Base-by-base conservation (phyloP, 2,888 invertebrate genomes). In the Diaperis boleti region DNA sequence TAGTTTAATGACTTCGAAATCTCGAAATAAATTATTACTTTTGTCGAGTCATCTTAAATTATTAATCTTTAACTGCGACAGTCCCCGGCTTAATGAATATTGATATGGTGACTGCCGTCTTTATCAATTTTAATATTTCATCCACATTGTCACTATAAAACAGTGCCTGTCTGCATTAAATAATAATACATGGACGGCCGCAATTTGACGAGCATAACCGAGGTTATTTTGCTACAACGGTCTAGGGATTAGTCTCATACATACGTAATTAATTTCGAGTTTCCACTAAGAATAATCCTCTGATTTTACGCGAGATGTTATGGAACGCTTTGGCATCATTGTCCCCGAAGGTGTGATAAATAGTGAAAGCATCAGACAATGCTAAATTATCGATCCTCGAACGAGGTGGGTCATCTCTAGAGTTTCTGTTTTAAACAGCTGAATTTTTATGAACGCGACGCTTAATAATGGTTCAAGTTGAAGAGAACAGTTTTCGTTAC, bases 221-320 rank as follows among this genome's bases (percentile, higher is more conserved):
- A 52, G 41, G 52, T 52, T 60, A 60, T 60, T 52, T 50, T 60
- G 52, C 44, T 60, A 50, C 59, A 44, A 50, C 50, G 50, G 59
- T 26, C 50, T 60, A 10, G 52, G 52, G 59, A 52, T 60, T 60
- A 60, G 33, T 42, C 59, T 42, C 59, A 60, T 39, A 52, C 50
- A 44, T 59, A 59, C 31, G 59, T 59, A 63, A 63, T 63, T 63
- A 63, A 63, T 63, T 63, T 61, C 56, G 33, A 62, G 20, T 62
- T 62, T 60, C 49, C 22, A 54, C 56, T 47, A 55, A 62, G 56
- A 49, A 59, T 67, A 67, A 67, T 67, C 67, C 67, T 49, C 57
- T 60, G 59, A 65, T 67, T 67, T 65, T 59, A 44, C 59, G 56
- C 59, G 49, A 44, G 61, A 14, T 44, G 45, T 45, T 35, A 56